These are phyloP conservation scores for Apteryx owenii DNA, from an alignment of 2,113 vertebrate genomes.

Conservation along the genomic window DNA sequence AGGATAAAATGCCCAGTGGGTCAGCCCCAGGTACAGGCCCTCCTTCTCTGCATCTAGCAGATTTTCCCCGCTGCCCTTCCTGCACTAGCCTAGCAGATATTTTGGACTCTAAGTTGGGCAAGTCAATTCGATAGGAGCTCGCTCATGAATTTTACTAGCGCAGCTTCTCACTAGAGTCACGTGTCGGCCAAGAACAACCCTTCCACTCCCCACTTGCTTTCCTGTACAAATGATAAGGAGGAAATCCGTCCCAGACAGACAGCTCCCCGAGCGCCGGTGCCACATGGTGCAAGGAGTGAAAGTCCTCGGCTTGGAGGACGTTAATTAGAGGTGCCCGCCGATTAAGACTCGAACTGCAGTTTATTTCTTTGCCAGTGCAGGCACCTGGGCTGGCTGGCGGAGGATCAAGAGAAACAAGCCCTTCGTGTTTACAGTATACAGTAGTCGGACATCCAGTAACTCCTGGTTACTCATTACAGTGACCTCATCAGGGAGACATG, in stretches of 20 bases:
- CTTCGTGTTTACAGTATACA: not conserved
- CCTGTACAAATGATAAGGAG: conserved; percentile 46
- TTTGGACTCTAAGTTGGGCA: rapidly evolving
- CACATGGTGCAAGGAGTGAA: not conserved
- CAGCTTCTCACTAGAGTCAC: not conserved
- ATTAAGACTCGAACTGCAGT: not conserved
- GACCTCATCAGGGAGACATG: not conserved
- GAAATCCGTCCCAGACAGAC: conserved; percentile 48
- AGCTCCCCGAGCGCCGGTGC: not conserved
- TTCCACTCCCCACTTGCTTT: conserved; percentile 29
- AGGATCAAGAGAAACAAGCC: not conserved
- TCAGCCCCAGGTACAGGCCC: not conserved
- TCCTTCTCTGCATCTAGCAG: not conserved
- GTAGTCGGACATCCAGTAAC: not conserved
- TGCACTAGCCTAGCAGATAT: not conserved
- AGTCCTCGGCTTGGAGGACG: not conserved
- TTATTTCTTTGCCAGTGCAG: not conserved
- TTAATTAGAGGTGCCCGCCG: not conserved
- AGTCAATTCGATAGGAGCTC: not conserved
- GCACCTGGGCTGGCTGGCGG: not conserved
- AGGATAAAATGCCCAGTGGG: not conserved
- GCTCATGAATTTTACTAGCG: not conserved
- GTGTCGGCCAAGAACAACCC: conserved; percentile 27
- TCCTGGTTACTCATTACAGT: not conserved
- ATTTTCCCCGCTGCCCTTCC: not conserved